Evolutionary conservation across 2,113 vertebrate species (phyloP).

Genomic region (Toxotes chatareus): DNA sequence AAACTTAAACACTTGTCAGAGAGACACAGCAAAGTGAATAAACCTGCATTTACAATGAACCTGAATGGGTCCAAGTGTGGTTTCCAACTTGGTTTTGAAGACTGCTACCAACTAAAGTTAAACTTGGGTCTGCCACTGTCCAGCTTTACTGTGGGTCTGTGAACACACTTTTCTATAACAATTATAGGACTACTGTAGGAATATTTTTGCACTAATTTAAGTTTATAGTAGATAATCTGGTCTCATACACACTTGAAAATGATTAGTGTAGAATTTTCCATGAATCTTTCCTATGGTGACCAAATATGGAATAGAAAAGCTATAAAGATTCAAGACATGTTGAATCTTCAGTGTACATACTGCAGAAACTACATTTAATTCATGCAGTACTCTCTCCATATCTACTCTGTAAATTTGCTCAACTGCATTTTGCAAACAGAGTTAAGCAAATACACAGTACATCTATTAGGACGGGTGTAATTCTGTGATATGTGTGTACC

Average conservation of each 20-base stretch:
- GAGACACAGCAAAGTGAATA: not conserved
- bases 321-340: not conserved
- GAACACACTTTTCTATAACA: not conserved
- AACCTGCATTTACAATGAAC: conserved; percentile 4
- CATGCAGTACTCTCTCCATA: not conserved
- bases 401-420: too few species aligned
- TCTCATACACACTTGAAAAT: not conserved
- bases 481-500: not conserved
- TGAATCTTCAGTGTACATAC: conserved; percentile 15
- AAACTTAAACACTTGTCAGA: conserved; percentile 27
- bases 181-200: not conserved
- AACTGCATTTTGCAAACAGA: not conserved
- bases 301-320: not conserved
- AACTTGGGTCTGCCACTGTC: not conserved
- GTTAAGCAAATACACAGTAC: not conserved
- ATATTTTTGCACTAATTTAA: not conserved
- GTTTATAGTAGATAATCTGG: not conserved
- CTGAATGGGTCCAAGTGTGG: not conserved
- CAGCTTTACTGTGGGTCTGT: not conserved
- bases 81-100: conserved; percentile 7
- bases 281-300: not conserved
- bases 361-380: not conserved
- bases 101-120: not conserved
- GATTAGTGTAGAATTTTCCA: not conserved
- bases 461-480: not conserved